These are phyloP conservation scores for Bambusicola thoracicus DNA, from an alignment of 2,113 vertebrate genomes.

Conservation along the genomic window DNA sequence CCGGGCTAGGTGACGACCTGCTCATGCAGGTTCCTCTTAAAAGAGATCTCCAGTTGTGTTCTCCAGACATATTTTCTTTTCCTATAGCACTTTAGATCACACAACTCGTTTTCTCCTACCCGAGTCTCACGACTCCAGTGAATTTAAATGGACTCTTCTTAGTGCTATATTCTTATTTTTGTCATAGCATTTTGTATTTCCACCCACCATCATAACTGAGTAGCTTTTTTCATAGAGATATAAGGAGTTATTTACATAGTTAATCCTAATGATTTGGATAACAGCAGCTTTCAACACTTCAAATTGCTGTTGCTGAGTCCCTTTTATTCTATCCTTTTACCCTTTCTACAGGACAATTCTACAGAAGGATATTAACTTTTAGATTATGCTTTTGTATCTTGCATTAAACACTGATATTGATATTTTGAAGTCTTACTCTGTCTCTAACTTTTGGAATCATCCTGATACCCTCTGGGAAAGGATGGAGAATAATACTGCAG, in stretches of 20 bases:
- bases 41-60: neutral
- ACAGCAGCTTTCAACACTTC: rapidly evolving
- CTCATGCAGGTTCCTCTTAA: neutral
- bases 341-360: neutral
- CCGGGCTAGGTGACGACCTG: neutral
- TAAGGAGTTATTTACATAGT: neutral
- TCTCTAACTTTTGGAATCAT: neutral
- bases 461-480: neutral
- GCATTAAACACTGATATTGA: neutral
- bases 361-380: neutral
- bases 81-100: neutral
- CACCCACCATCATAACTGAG: neutral
- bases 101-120: rapidly evolving
- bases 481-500: neutral
- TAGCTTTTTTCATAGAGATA: neutral
- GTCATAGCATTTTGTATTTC: rapidly evolving
- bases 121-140: neutral
- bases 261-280: neutral
- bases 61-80: neutral
- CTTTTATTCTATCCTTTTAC: neutral
- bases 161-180: neutral
- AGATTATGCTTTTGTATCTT: neutral
- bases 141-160: neutral
- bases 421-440: neutral
- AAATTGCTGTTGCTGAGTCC: neutral